Evolutionary conservation across 2,888 invertebrate genomes (phyloP), one percentile per base, ranked within the genome.

Genomic region (Antheraea yamamai): DNA sequence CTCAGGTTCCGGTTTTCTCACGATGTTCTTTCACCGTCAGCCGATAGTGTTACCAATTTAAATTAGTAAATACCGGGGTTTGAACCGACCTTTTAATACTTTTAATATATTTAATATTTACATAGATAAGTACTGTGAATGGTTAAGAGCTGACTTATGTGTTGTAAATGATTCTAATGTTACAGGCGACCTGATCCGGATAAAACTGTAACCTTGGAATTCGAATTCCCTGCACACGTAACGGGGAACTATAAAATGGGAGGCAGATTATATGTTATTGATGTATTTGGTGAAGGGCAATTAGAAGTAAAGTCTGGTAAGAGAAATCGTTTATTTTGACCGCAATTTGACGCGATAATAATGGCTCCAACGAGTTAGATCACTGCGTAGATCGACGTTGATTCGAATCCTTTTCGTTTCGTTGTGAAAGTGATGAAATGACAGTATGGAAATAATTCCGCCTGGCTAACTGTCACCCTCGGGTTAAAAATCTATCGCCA

Each of bases 271-370:
- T 66, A 84, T 0, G 52, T 81, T 7, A 0, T 87, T 8, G 76
- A 78, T 0, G 75, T 84, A 2, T 64, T 75, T 30, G 89, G 89
- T 30, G 77, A 85, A 6, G 88, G 85, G 0, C 76, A 79, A 39
- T 81, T 83, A 58, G 75, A 81, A 30, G 83, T 88, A 16, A 77
- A 78, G 72, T 79, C 83, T 73, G 80, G 88, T 88, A 79, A 66
- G 64, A 66, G 3, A 14, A 66, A 30, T 30, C 14, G 4, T 26
- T 61, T 23, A 55, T 23, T 8, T 20, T n/a, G 2, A n/a, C 7
- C 20, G 7, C n/a, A n/a, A 61, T 23, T 55, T 23, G 4, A 61
- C 1, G n/a, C 3, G n/a, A 61, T 23, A 12, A 47, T 47, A 12
- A 47, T 47, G 47, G 47, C 47, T 12, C 47, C 12, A 12, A 47